phyloP scores from a whole-genome alignment of 2,113 vertebrate genomes.

The Rattus norvegicus region DNA sequence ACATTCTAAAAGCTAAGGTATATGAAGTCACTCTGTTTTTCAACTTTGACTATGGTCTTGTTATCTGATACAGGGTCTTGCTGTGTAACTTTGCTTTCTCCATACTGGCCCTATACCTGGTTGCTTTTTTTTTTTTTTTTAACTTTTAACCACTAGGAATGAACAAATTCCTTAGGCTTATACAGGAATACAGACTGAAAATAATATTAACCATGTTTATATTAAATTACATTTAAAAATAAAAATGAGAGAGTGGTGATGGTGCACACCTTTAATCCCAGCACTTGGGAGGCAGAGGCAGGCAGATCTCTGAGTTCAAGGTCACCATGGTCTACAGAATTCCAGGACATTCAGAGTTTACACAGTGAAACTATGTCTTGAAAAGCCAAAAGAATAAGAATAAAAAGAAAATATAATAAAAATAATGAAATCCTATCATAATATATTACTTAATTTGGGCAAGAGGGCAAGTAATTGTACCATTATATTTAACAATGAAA shows the following conservation, averaged over 20 bases:
- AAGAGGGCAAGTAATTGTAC: background rate
- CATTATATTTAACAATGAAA: conserved; percentile 14
- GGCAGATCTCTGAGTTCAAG: no score
- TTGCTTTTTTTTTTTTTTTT: conserved; percentile 48
- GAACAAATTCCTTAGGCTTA: conserved; percentile 35
- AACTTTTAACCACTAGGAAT: conserved; percentile 31
- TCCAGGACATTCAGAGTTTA: no score
- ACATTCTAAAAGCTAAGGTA: background rate
- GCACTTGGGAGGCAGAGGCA: no score
- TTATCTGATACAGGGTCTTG: background rate
- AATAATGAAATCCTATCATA: background rate
- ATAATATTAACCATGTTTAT: conserved; percentile 9
- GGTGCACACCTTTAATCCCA: no score
- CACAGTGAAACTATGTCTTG: no score
- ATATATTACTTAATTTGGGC: background rate
- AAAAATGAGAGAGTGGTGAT: background rate
- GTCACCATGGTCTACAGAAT: no score
- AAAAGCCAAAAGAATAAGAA: background rate
- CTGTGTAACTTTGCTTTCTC: background rate
- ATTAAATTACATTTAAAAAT: conserved; percentile 35
- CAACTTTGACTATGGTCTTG: background rate
- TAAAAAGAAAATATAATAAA: background rate
- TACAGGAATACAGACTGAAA: background rate
- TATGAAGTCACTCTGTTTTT: background rate
- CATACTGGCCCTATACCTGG: background rate